Evolutionary conservation across 2,113 vertebrate species (phyloP).

Genomic region (Xenopus tropicalis): DNA sequence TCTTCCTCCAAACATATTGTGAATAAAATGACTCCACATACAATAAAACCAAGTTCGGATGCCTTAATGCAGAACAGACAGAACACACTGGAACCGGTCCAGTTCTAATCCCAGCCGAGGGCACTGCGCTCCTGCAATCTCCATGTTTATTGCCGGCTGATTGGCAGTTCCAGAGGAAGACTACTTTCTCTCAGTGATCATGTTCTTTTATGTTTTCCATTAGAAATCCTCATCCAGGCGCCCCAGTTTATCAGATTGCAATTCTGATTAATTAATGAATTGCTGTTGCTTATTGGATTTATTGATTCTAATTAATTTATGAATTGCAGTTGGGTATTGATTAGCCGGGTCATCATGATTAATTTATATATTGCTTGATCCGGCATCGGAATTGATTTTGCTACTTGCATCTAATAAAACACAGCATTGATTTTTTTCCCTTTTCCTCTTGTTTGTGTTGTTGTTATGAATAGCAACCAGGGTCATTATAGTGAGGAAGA

Average conservation of each 20-base stretch:
- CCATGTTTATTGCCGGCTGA: conserved; percentile 25
- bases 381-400: conserved; percentile 35
- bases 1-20: too few species aligned
- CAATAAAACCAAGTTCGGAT: too few species aligned
- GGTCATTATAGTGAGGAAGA: conserved; percentile 12
- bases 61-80: too few species aligned
- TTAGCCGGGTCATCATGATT: conserved; percentile 37
- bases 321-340: conserved; percentile 37
- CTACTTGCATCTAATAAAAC: conserved; percentile 31
- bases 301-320: conserved; percentile 42
- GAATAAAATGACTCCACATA: too few species aligned
- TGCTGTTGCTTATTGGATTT: conserved; percentile 37
- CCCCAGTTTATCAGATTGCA: conserved; percentile 10
- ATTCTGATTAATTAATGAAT: conserved; percentile 42
- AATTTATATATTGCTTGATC: conserved; percentile 44
- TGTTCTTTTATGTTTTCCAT: conserved; percentile 24
- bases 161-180: conserved; percentile 21
- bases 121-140: not conserved
- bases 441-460: conserved; percentile 15
- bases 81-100: too few species aligned
- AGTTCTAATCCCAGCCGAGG: too few species aligned
- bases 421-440: conserved; percentile 32
- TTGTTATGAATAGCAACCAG: conserved; percentile 40
- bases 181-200: conserved; percentile 9
- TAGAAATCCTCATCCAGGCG: conserved; percentile 22